Evolutionary conservation across 1,140 invertebrate genomes (phyloP), one percentile per base, ranked within the genome.

Genomic region (Drosophila bocki): DNA sequence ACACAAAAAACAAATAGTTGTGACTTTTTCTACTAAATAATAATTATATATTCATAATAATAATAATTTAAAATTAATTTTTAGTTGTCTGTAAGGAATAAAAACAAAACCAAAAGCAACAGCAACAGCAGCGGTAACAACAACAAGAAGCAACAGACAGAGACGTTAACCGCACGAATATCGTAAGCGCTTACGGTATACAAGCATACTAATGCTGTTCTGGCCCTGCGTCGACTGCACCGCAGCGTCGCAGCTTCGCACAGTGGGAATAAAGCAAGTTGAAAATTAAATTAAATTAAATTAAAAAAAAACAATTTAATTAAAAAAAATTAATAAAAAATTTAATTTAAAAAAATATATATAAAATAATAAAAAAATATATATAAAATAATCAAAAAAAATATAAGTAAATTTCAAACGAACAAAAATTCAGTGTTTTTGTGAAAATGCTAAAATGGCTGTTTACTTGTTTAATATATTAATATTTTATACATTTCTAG

Each of bases 81-180:
- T 7, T 19, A 19, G 3, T 54, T 37, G 3, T 19, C 17, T 15
- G 17, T 3, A 6, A 22, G 8, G 15, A 35, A 33, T n/a, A 5
- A 32, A 33, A 33, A 53, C 32, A 19, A 35, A 54, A 51, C 19
- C 50, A 51, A 51, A 33, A 54, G 7, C 33, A 37, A 37, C 12
- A 54, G n/a, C 13, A 54, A 22, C 7, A 53, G 50, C 15, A 51
- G 7, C 0, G 50, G 7, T 4, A 17, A 51, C 26, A 51, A 54
- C 51, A 54, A 54, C 33, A 54, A 54, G 11, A 37, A 54, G 51
- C 51, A 54, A 54, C 51, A 54, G 51, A 54, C 51, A 37, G 33
- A 22, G 51, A 37, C 17, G 33, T 37, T 54, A 54, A 11, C 51
- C 33, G 51, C 33, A 22, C 51, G 33, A 54, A 54, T 54, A 54